Percentiles rank a stretch among this genome's conserved stretches.
These are phyloP conservation scores for Dryobota labecula DNA, from an alignment of 2,888 invertebrate genomes.

Conservation along the genomic window DNA sequence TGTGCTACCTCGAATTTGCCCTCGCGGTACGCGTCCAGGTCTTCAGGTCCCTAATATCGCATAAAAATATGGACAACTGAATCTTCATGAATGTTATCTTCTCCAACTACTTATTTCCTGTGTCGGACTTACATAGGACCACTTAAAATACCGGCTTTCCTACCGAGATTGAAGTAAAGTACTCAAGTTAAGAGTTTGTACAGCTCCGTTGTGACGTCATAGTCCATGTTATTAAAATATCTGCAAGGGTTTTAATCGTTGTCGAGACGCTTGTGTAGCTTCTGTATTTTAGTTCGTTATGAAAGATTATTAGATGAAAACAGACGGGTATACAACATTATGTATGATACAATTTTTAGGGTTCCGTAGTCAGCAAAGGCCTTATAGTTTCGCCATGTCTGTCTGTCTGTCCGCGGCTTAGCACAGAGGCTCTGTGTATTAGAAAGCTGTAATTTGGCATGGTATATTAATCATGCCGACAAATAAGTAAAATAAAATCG, in stretches of 20 bases:
- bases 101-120: conserved; percentile 22
- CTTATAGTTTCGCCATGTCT: no score
- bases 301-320: background rate
- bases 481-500: no score
- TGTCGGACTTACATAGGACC: conserved; percentile 17
- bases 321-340: no score
- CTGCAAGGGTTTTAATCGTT: conserved; percentile 26
- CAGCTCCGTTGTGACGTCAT: conserved; percentile 39
- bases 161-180: conserved; percentile 50
- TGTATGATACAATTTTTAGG: no score
- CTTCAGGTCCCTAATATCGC: background rate
- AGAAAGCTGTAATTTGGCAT: no score
- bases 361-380: no score
- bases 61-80: background rate
- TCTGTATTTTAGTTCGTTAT: conserved; percentile 7
- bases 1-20: no score
- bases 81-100: conserved; percentile 23
- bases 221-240: conserved; percentile 56
- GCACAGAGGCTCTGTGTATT: no score
- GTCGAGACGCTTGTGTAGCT: background rate
- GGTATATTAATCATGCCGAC: no score
- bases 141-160: conserved; percentile 53
- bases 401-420: no score
- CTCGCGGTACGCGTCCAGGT: no score
- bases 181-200: conserved; percentile 55